Percentiles rank a stretch among this genome's conserved stretches.
Conservation (phyloP, 2,888 invertebrate genomes). For the Dynastes grantii region DNA sequence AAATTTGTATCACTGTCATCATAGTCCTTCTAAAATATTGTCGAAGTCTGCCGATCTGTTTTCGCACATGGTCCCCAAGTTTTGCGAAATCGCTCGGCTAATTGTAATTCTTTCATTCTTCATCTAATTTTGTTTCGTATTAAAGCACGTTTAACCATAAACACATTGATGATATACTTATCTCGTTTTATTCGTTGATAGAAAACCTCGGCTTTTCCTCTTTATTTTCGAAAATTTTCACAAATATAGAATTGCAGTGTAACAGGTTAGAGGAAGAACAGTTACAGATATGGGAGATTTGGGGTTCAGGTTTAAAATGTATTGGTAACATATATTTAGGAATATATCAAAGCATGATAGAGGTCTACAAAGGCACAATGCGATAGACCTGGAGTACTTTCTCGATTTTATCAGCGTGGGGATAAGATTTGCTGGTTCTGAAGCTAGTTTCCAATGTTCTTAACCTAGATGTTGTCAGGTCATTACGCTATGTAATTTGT, state of each 20-base stretch:
- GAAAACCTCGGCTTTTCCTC: constrained; percentile 14
- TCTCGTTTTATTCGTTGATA: constrained; percentile 29
- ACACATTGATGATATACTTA: constrained; percentile 24
- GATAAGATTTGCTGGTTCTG: not conserved
- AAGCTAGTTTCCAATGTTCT: not conserved
- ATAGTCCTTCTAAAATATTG: constrained; percentile 43
- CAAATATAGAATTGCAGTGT: not conserved
- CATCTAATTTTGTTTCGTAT: constrained; percentile 27
- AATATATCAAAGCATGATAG: not conserved
- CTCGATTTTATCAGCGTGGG: constrained; percentile 3
- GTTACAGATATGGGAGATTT: constrained; percentile 1
- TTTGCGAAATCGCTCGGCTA: constrained; percentile 40
- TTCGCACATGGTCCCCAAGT: constrained; percentile 42
- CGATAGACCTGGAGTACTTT: constrained; percentile 42
- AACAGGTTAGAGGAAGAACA: not conserved
- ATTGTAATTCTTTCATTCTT: constrained; percentile 6
- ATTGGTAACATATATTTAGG: not conserved
- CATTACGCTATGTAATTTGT: constrained; percentile 78
- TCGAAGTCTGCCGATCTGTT: constrained; percentile 33
- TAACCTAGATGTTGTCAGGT: constrained; percentile 69
- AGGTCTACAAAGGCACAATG: constrained; percentile 47
- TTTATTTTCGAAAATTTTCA: not conserved
- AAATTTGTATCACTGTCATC: constrained; percentile 44
- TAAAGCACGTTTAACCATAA: constrained; percentile 25
- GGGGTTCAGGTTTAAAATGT: not conserved